Evolutionary conservation across 2,113 vertebrate species (phyloP), one percentile per base, ranked within the genome.

Genomic region (Cheirogaleus medius): DNA sequence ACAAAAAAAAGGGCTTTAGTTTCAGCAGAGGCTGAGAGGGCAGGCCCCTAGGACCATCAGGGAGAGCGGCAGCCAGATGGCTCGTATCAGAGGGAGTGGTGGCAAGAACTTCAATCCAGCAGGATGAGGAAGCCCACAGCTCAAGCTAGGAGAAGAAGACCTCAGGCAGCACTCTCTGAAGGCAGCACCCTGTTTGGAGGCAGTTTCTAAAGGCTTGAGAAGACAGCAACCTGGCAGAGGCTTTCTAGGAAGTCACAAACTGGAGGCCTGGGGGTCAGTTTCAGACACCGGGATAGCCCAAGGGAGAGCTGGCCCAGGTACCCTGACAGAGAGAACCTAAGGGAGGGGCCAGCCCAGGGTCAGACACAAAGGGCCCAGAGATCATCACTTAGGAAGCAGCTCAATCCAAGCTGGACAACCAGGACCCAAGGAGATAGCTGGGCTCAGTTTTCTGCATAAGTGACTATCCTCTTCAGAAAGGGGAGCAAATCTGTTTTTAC

Each of bases 31-130:
- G 47, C 29, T 20, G 52, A 63, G 39, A 34, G 27, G 52, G 18
- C 12, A 63, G 69, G 34, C 10, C 47, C 25, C 18, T 2, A 52
- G 39, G 74, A 25, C 44, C 21, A n/a, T 63, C 63, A 49, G 44
- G n/a, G 64, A 69, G 47, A 34, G 34, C 9, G 6, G 6, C 49
- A 87, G 15, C 49, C 34, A 32, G 18, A 37, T 66, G 18, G 8
- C 20, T 25, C 18, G 7, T 8, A 63, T 71, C 29, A 60, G 44
- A 1, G 56, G 0, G 1, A 23, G 3, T 52, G 44, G 78, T 1
- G 73, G 81, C 23, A 1, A 58, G 56, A 13, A 3, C 44, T 27
- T 49, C 7, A 4, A 21, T 27, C 54, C 42, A 42, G 71, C 27
- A 42, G 25, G 27, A 29, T 63, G 60, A 63, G 27, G 60, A 63